Base-by-base conservation (phyloP, 2,888 invertebrate genomes). In the Caenorhabditis wallacei region DNA sequence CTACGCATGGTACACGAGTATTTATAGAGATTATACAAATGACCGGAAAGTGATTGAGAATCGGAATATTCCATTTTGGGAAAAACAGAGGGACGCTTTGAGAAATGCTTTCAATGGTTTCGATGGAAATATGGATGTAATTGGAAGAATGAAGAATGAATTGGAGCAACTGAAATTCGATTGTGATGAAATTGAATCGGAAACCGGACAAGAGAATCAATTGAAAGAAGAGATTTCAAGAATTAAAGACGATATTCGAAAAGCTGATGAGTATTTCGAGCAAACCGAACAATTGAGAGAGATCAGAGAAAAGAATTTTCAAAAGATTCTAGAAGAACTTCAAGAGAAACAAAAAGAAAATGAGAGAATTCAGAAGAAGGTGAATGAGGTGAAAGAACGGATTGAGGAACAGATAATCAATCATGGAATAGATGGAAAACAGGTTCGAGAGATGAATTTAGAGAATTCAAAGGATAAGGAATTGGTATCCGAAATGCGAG, bases 391-490 rank as follows among this genome's bases (percentile, higher is more conserved):
- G 61, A 76, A 82, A 13, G 18, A 51, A 2, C 35, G 35, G 18
- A 82, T 82, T 51, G 72, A 72, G 30, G 18, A 37, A 16, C 82
- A 82, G 53, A 76, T 68, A 48, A 0, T 35, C 8, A 22, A 53
- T 8, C 78, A 82, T 26, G 71, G 78, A 30, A 26, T 76, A 24
- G 72, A 66, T 10, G 82, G 82, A 46, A 78, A 82, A 61, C 71
- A 66, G 16, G 37, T 35, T 3, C 46, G 81, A 22, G 40, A 71
- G 48, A 24, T 82, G 68, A 82, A 82, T 46, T 16, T 22, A 16
- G 78, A 82, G 26, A 68, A 69, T 24, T 16, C 26, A 8, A 51
- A 54, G 4, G 76, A 76, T 20, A 68, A 69, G 40, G 75, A 68
- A 16, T 40, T 22, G 7, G 59, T 68, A 7, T 26, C 20, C 11